A percentile compares a stretch with the other conserved stretches of the same genome.
Evolutionary conservation across 2,888 invertebrate genomes (phyloP).

Genomic region (Amiota minor): DNA sequence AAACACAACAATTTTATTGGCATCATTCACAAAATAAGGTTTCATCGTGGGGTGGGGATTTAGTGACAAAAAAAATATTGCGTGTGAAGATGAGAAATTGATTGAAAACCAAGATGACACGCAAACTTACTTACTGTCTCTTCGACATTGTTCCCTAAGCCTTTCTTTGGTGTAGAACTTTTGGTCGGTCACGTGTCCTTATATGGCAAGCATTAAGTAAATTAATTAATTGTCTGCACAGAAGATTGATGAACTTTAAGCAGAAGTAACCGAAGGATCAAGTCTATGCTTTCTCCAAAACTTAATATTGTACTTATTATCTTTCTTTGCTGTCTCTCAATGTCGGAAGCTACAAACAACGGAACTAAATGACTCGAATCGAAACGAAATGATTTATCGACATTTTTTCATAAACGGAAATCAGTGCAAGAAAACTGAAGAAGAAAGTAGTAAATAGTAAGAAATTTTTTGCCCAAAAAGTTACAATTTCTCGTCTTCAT

Average conservation of each 20-base stretch:
- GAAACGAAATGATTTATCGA: conserved; percentile 58
- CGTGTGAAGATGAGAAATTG: conserved; percentile 7
- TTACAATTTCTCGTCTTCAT: conserved; percentile 3
- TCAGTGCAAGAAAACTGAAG: conserved; percentile 57
- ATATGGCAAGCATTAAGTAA: conserved; percentile 31
- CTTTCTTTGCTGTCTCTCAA: not conserved
- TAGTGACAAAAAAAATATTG: conserved; percentile 2
- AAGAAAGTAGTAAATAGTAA: conserved; percentile 36
- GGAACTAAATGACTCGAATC: not conserved
- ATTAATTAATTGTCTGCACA: conserved; percentile 61
- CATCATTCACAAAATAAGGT: conserved; percentile 35
- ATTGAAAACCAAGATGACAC: conserved; percentile 22
- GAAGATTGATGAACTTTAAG: conserved; percentile 53
- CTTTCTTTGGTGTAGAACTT: conserved; percentile 3
- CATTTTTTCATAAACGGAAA: conserved; percentile 57
- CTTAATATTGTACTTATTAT: too few relatives aligned
- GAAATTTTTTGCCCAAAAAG: conserved; percentile 42
- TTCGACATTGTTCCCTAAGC: not conserved
- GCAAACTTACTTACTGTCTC: not conserved
- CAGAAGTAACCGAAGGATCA: conserved; percentile 7
- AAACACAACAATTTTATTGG: conserved; percentile 43
- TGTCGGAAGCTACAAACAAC: conserved; percentile 38
- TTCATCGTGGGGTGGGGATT: not conserved
- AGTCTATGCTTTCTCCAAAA: too few relatives aligned
- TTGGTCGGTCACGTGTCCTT: conserved; percentile 18